A percentile compares a stretch with the other conserved stretches of the same genome.
Evolutionary conservation across 1,140 invertebrate species (phyloP).

Genomic region (Papilio machaon): DNA sequence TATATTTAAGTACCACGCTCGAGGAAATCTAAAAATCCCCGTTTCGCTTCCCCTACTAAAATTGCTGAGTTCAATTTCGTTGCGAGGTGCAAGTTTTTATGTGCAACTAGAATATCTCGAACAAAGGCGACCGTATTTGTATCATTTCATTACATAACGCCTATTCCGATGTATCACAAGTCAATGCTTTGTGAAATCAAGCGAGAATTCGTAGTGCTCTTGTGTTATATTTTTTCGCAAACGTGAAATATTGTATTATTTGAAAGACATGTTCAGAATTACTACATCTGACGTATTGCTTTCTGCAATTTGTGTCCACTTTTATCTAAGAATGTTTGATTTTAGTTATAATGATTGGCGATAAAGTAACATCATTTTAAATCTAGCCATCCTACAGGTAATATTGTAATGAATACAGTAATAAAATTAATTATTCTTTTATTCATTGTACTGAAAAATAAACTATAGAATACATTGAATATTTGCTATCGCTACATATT

Average conservation of each 20-base stretch:
- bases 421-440: not conserved
- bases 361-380: too few species aligned
- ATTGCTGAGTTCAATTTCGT: not conserved
- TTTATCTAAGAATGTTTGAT: too few species aligned
- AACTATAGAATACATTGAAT: not conserved
- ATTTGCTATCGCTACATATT: not conserved
- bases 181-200: conserved; percentile 15
- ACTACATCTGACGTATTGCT: too few species aligned
- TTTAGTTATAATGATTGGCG: too few species aligned
- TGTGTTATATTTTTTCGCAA: not conserved
- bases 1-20: too few species aligned
- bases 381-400: too few species aligned
- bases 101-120: not conserved
- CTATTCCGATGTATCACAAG: conserved; percentile 4
- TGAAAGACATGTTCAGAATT: not conserved
- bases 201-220: not conserved
- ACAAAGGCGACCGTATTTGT: not conserved
- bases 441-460: not conserved
- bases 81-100: not conserved
- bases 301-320: too few species aligned
- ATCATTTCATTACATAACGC: not conserved
- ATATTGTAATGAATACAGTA: too few species aligned
- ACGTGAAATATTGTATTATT: not conserved
- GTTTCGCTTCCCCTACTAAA: too few species aligned
- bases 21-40: too few species aligned